Evolutionary conservation across 2,888 invertebrate genomes (phyloP).

Genomic region (Fabriciana adippe): DNA sequence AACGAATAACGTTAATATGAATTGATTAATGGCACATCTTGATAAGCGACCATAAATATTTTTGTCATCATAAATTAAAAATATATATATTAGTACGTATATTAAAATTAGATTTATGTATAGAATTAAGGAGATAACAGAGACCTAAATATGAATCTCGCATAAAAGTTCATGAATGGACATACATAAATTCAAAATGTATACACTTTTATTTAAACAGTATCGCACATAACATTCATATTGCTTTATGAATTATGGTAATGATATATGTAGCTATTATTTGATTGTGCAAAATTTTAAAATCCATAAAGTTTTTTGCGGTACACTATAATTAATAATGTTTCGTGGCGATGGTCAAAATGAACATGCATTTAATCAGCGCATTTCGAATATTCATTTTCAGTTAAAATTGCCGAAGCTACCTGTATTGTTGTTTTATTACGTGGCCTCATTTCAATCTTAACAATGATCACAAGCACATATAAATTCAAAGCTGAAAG

Average conservation of each 20-base stretch:
- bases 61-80: too few species aligned
- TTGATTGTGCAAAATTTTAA: slow-evolving; percentile 12
- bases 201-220: background rate
- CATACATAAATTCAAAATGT: too few species aligned
- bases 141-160: too few species aligned
- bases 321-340: slow-evolving; percentile 14
- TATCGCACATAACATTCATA: background rate
- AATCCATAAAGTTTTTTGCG: slow-evolving; percentile 8
- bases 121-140: too few species aligned
- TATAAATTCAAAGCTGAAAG: background rate
- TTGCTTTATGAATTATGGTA: background rate
- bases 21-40: too few species aligned
- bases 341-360: slow-evolving; percentile 22
- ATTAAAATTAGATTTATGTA: too few species aligned
- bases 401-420: slow-evolving; percentile 11
- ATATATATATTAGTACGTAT: too few species aligned
- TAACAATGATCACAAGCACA: background rate
- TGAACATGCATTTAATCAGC: slow-evolving; percentile 27
- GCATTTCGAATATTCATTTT: slow-evolving; percentile 12
- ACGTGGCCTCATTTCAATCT: slow-evolving; percentile 11
- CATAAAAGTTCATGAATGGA: too few species aligned
- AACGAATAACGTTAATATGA: too few species aligned
- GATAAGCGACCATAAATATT: too few species aligned
- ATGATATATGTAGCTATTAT: slow-evolving; percentile 1
- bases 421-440: slow-evolving; percentile 15